Conservation (phyloP, 1,140 invertebrate species). For the Andricus grossulariae region DNA sequence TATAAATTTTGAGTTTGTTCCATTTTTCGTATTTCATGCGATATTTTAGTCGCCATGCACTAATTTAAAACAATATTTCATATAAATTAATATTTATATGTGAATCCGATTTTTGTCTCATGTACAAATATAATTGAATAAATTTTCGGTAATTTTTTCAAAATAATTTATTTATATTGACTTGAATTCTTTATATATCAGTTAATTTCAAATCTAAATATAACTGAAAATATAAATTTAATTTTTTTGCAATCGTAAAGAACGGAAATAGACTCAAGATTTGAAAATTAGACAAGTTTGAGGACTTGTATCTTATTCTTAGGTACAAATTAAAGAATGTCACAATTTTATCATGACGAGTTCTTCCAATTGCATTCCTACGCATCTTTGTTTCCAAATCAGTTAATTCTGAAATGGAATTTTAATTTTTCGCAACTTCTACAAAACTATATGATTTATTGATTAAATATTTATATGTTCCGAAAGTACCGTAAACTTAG, state of each 20-base stretch:
- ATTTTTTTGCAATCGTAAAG: background rate
- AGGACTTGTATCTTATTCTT: background rate
- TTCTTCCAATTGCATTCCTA: constrained; percentile 34
- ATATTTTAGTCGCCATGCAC: constrained; percentile 26
- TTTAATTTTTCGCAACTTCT: constrained; percentile 60
- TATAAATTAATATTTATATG: no score
- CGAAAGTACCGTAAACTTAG: constrained; percentile 69
- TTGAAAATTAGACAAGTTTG: constrained; percentile 21
- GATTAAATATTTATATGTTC: constrained; percentile 72
- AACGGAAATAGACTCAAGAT: constrained; percentile 16
- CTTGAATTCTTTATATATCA: no score
- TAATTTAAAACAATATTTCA: background rate
- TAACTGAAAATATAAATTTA: background rate
- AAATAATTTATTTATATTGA: background rate
- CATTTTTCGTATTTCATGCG: constrained; percentile 38
- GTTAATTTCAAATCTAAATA: no score
- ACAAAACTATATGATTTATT: constrained; percentile 75
- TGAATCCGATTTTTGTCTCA: no score
- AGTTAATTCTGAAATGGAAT: constrained; percentile 55
- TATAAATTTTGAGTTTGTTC: constrained; percentile 53
- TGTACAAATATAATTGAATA: background rate
- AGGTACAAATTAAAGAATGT: constrained; percentile 8
- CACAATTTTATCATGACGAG: constrained; percentile 19
- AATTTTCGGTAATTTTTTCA: background rate
- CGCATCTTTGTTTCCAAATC: constrained; percentile 49